Evolutionary conservation across 2,113 vertebrate species (phyloP).

Genomic region (Egretta garzetta): DNA sequence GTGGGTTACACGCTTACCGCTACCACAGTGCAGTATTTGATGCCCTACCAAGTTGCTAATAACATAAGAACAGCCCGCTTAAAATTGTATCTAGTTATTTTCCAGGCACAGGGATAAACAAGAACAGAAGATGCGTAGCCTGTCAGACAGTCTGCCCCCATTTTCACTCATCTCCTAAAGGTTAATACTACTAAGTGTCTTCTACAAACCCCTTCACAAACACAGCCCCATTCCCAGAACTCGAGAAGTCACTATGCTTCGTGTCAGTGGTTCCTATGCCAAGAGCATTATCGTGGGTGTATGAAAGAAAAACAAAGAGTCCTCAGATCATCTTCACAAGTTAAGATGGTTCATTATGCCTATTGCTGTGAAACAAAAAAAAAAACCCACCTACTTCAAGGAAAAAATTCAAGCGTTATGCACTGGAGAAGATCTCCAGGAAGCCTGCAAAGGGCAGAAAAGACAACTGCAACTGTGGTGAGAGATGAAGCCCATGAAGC

Average conservation of each 20-base stretch:
- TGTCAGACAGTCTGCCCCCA: background rate
- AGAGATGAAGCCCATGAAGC: conserved; percentile 40
- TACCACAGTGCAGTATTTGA: background rate
- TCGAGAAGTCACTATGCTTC: background rate
- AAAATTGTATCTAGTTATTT: background rate
- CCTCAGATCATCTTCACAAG: conserved; percentile 10
- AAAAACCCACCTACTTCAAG: background rate
- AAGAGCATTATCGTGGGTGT: background rate
- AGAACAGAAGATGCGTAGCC: background rate
- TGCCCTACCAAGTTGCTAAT: background rate
- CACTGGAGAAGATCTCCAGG: background rate
- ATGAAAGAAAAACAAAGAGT: conserved; percentile 40
- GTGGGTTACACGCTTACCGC: background rate
- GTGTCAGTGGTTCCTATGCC: background rate
- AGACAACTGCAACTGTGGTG: background rate
- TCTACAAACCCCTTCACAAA: background rate
- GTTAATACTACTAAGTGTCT: background rate
- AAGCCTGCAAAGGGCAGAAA: conserved; percentile 53
- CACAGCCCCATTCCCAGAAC: background rate
- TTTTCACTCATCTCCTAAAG: background rate
- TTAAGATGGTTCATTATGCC: background rate
- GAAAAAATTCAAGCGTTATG: background rate
- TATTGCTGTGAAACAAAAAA: background rate
- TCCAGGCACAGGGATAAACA: background rate
- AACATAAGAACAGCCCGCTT: background rate